These are phyloP conservation scores for Drosophila repletoides DNA, from an alignment of 1,140 invertebrate species.

Conservation along the genomic window DNA sequence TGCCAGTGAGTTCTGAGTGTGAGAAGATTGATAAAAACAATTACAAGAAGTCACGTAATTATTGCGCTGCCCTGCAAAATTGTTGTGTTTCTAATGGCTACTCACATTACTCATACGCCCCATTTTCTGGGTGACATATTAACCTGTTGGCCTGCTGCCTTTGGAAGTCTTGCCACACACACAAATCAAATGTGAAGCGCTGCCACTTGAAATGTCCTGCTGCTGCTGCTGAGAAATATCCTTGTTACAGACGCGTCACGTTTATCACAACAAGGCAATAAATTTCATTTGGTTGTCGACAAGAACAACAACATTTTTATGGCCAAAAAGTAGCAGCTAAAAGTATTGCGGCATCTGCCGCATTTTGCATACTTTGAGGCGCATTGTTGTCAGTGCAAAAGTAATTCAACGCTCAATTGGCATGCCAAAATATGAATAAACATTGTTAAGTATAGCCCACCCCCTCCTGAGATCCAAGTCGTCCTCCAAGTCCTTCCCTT, in stretches of 20 bases:
- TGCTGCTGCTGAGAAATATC: slow-evolving; percentile 23
- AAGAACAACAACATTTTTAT: slow-evolving; percentile 24
- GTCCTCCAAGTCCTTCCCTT: not conserved
- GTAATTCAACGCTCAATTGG: slow-evolving; percentile 40
- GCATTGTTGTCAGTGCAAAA: slow-evolving; percentile 53
- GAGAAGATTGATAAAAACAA: slow-evolving; percentile 1
- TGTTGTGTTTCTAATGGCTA: slow-evolving; percentile 1
- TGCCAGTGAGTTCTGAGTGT: not conserved
- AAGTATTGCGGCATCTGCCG: slow-evolving; percentile 22
- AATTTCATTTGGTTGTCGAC: slow-evolving; percentile 63
- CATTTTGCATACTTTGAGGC: slow-evolving; percentile 23
- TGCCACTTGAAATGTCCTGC: slow-evolving; percentile 53
- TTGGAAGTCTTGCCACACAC: slow-evolving; percentile 10
- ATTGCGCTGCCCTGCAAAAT: not conserved
- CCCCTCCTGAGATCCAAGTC: not conserved
- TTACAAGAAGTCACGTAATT: not conserved
- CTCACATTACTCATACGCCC: slow-evolving; percentile 32
- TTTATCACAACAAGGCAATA: slow-evolving; percentile 78
- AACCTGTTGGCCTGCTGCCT: slow-evolving; percentile 64
- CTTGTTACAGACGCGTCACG: slow-evolving; percentile 57
- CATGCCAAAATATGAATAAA: slow-evolving; percentile 63
- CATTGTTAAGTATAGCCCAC: slow-evolving; percentile 29
- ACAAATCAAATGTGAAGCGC: slow-evolving; percentile 65
- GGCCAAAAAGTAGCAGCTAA: slow-evolving; percentile 11
- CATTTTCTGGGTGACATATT: slow-evolving; percentile 39